These are phyloP conservation scores for Drosophila flavopinicola DNA, from an alignment of 2,888 invertebrate species.

Conservation along the genomic window DNA sequence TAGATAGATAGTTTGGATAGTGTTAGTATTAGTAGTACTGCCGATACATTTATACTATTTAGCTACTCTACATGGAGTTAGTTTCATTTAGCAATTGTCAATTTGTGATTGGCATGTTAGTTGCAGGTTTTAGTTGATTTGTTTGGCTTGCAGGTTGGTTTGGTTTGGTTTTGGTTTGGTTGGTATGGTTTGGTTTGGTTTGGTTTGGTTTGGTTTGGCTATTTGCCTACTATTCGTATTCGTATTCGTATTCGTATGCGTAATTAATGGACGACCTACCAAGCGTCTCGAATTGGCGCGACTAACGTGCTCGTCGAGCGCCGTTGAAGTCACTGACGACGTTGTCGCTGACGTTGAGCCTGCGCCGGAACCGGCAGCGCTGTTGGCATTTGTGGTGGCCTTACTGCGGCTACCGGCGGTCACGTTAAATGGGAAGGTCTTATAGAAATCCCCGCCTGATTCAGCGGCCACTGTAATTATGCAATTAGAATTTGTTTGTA, in stretches of 20 bases:
- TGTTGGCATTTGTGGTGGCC: constrained; percentile 79
- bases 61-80: background rate
- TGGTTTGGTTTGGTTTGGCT: constrained; percentile 36
- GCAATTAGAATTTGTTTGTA: constrained; percentile 76
- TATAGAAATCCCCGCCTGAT: constrained; percentile 93
- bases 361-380: constrained; percentile 53
- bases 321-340: constrained; percentile 61
- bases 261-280: constrained; percentile 86
- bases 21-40: background rate
- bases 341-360: constrained; percentile 83
- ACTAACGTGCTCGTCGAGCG: constrained; percentile 83
- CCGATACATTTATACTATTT: background rate
- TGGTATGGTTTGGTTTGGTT: constrained; percentile 23
- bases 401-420: constrained; percentile 86
- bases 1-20: too few relatives aligned
- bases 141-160: constrained; percentile 26
- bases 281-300: constrained; percentile 86
- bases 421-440: constrained; percentile 91
- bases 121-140: constrained; percentile 24
- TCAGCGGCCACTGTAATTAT: constrained; percentile 91
- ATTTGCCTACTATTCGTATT: constrained; percentile 19
- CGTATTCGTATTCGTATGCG: constrained; percentile 29
- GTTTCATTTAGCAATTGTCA: constrained; percentile 6
- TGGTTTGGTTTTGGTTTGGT: constrained; percentile 18
- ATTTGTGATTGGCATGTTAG: constrained; percentile 17